These are phyloP conservation scores for Paelopatides confundens DNA, from an alignment of 53 echinoderm and acorn worm species.

Conservation along the genomic window DNA sequence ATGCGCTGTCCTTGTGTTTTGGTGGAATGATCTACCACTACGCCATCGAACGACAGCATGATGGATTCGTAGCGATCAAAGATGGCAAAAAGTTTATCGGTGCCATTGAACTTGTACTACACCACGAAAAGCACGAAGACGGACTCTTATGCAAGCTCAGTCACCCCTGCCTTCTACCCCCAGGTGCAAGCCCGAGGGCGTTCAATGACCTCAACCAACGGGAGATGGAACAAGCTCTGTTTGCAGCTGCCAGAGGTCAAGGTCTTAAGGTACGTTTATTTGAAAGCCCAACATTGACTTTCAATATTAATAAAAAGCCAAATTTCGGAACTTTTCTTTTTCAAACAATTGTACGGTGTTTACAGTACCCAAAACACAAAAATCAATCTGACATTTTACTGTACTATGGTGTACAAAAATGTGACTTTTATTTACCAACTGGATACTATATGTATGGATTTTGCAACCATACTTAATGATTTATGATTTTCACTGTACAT, in stretches of 20 bases:
- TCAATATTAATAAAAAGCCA: too few species aligned
- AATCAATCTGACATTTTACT: too few species aligned
- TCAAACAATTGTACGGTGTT: too few species aligned
- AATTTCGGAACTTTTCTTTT: too few species aligned
- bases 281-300: too few species aligned
- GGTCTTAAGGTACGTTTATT: conserved; percentile 79
- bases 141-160: conserved; percentile 84
- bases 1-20: conserved; percentile 91
- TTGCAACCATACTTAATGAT: too few species aligned
- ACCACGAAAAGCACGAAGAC: conserved; percentile 89
- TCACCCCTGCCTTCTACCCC: conserved; percentile 70
- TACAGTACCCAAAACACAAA: too few species aligned
- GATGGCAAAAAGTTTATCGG: conserved; percentile 93
- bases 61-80: conserved; percentile 92
- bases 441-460: too few species aligned
- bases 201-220: conserved; percentile 82
- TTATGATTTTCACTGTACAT: too few species aligned
- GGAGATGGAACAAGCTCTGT: conserved; percentile 84
- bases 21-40: conserved; percentile 90
- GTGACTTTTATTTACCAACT: too few species aligned
- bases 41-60: conserved; percentile 89
- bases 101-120: conserved; percentile 85
- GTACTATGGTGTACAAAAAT: too few species aligned
- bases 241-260: conserved; percentile 71
- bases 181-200: conserved; percentile 70